Percentiles rank a stretch among this genome's conserved stretches.
Evolutionary conservation across 1,140 invertebrate species (phyloP).

Genomic region (Cepaea nemoralis): DNA sequence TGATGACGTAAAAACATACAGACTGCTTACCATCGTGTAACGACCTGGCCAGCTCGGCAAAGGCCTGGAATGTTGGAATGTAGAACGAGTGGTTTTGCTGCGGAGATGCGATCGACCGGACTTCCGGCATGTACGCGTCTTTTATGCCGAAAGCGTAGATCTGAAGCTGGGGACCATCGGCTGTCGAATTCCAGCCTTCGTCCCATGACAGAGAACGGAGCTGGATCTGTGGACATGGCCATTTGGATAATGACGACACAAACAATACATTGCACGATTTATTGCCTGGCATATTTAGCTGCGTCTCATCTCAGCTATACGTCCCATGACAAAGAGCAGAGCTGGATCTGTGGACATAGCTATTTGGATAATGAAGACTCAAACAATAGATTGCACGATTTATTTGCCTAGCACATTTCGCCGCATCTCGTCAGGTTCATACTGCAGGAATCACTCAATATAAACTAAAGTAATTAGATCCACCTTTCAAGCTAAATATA

Average conservation of each 20-base stretch:
- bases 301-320: no score
- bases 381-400: no score
- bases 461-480: no score
- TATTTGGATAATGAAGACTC: no score
- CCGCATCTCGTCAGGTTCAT: no score
- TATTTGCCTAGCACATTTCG: no score
- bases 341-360: constrained; percentile 40
- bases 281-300: no score
- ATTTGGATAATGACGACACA: no score
- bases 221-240: constrained; percentile 39
- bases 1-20: no score
- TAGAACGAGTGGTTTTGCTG: constrained; percentile 54
- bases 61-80: constrained; percentile 50
- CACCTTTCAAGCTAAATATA: no score
- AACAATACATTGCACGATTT: no score
- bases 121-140: constrained; percentile 51
- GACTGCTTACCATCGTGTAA: constrained; percentile 56
- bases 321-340: constrained; percentile 55
- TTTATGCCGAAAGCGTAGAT: constrained; percentile 57
- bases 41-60: constrained; percentile 49
- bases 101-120: constrained; percentile 48
- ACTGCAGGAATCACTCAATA: no score
- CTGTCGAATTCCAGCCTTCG: constrained; percentile 44
- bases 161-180: constrained; percentile 55
- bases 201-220: constrained; percentile 56